Percentiles rank a stretch among this genome's conserved stretches.
phyloP scores from a whole-genome alignment of 2,797 vertebrate genomes.

The Sebastes itinus region DNA sequence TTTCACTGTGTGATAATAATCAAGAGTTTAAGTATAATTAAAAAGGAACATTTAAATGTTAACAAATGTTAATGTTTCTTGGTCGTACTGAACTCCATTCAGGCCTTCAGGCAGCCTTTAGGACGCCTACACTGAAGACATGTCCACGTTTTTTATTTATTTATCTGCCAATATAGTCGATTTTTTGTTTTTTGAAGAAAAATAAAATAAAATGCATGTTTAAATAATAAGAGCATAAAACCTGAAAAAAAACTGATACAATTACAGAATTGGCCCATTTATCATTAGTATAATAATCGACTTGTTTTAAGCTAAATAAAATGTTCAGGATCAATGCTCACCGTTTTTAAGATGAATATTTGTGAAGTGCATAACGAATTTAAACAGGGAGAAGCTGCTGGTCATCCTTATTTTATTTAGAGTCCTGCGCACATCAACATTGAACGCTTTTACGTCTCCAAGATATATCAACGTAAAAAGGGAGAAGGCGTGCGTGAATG shows the following conservation, averaged over 20 bases:
- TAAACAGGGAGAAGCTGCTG: background rate
- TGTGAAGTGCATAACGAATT: background rate
- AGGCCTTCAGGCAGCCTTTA: conserved; percentile 8
- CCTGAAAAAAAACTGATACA: background rate
- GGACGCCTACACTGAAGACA: background rate
- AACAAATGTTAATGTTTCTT: background rate
- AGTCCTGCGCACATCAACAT: background rate
- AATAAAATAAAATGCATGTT: background rate
- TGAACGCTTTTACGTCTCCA: background rate
- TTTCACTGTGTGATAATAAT: background rate
- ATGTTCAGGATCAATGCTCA: background rate
- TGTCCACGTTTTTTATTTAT: background rate
- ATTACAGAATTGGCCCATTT: background rate
- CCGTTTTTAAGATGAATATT: background rate
- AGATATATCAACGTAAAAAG: background rate
- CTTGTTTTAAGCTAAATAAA: background rate
- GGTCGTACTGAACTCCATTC: background rate
- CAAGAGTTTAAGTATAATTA: background rate
- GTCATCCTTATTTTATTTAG: background rate
- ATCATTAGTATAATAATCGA: background rate
- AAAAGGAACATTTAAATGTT: background rate
- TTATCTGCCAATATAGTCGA: background rate
- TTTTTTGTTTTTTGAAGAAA: background rate
- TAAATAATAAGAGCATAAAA: background rate
- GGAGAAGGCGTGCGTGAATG: background rate